A percentile compares a stretch with the other conserved stretches of the same genome.
These are phyloP conservation scores for Loripinus fragilis DNA, from an alignment of 2,888 invertebrate species.

Conservation along the genomic window DNA sequence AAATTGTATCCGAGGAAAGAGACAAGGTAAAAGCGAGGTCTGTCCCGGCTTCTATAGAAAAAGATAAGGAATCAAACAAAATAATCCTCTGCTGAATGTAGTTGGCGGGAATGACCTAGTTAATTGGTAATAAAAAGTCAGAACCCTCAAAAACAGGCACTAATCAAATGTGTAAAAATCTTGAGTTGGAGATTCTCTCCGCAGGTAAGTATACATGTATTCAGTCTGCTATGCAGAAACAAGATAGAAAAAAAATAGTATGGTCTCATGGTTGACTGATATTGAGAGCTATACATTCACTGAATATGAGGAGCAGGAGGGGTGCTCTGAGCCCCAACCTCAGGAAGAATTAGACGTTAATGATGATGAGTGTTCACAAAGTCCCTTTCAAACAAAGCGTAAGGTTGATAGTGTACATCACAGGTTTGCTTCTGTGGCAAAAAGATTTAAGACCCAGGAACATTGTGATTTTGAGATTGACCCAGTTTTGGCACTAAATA, in stretches of 20 bases:
- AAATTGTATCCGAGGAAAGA: neutral
- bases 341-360: neutral
- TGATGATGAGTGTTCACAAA: neutral
- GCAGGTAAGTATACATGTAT: neutral
- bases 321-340: neutral
- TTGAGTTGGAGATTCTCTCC: neutral
- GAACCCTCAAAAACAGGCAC: no score
- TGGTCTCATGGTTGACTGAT: neutral
- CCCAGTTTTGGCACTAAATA: constrained; percentile 28
- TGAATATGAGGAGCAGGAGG: neutral
- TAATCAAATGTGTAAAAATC: neutral
- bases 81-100: neutral
- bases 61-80: no score
- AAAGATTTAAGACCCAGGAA: constrained; percentile 37
- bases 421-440: constrained; percentile 30
- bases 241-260: neutral
- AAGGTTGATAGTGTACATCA: neutral
- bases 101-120: neutral
- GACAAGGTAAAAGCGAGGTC: neutral
- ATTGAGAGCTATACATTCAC: neutral
- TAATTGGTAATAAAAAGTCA: neutral
- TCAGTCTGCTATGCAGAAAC: neutral
- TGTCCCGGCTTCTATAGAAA: neutral
- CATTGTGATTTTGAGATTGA: constrained; percentile 30
- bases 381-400: neutral